A percentile compares a stretch with the other conserved stretches of the same genome.
phyloP scores from a whole-genome alignment of 2,113 vertebrate genomes.

The Daboia siamensis region DNA sequence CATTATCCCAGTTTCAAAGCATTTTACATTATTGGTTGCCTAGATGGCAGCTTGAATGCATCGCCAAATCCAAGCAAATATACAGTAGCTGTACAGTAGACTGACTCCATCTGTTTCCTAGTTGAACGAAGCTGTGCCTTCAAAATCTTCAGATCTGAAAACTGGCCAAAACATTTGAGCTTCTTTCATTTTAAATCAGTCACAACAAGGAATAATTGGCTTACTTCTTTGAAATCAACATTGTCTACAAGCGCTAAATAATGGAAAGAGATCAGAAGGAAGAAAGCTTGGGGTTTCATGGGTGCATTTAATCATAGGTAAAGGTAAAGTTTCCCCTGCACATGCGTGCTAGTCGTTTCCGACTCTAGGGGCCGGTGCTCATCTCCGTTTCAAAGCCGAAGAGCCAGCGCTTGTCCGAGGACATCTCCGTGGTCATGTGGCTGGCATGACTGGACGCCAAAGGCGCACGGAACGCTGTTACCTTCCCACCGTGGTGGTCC shows the following conservation, averaged over 20 bases:
- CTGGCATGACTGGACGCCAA: too few species aligned
- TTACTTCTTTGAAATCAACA: slow-evolving; percentile 11
- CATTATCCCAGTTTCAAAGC: slow-evolving; percentile 2
- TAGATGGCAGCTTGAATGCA: background rate
- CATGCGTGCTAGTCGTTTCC: too few species aligned
- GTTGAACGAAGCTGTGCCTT: background rate
- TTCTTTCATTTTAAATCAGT: background rate
- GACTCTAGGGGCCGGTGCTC: too few species aligned
- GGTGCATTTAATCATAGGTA: slow-evolving; percentile 28
- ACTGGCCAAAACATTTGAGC: background rate
- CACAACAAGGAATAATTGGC: slow-evolving; percentile 14
- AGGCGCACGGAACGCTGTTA: too few species aligned
- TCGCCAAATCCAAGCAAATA: background rate
- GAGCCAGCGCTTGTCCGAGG: too few species aligned
- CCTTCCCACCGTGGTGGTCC: too few species aligned
- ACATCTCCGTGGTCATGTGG: too few species aligned
- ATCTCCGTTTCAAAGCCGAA: too few species aligned
- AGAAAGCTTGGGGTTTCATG: slow-evolving; percentile 40
- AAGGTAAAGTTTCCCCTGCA: too few species aligned
- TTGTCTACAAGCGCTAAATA: slow-evolving; percentile 12
- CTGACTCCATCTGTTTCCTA: background rate
- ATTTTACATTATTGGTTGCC: slow-evolving; percentile 30
- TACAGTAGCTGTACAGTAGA: background rate
- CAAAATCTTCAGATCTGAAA: background rate
- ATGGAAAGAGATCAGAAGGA: slow-evolving; percentile 28